phyloP scores from a whole-genome alignment of 2,113 vertebrate genomes.

The Lipotes vexillifer region DNA sequence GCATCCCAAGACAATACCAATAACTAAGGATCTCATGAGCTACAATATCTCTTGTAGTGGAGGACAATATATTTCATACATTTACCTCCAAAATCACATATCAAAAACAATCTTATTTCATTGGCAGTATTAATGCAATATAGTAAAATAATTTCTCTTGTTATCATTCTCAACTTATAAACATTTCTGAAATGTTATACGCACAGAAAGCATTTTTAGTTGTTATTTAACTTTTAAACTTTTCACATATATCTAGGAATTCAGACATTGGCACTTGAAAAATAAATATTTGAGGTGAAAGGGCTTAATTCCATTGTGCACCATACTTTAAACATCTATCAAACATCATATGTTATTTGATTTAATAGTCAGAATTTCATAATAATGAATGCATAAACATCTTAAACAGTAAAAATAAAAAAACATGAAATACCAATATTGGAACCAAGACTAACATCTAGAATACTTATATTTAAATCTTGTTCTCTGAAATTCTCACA shows the following conservation, averaged over 20 bases:
- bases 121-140: background rate
- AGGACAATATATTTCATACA: conserved; percentile 41
- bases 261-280: background rate
- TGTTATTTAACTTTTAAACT: conserved; percentile 31
- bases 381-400: background rate
- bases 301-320: conserved; percentile 52
- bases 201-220: conserved; percentile 21
- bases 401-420: conserved; percentile 2
- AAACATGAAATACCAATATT: background rate
- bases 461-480: background rate
- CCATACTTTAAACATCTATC: conserved; percentile 73
- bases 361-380: background rate
- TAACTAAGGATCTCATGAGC: background rate
- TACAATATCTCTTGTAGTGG: conserved; percentile 16
- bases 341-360: conserved; percentile 22
- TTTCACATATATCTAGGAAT: conserved; percentile 8
- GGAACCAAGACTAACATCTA: background rate
- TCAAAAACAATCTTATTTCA: conserved; percentile 33
- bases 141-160: conserved; percentile 1
- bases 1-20: background rate
- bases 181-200: background rate
- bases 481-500: background rate
- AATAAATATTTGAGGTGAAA: background rate
- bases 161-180: conserved; percentile 16
- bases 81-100: conserved; percentile 29